Conservation (phyloP, 2,113 vertebrate species). For the Etia nguti region DNA sequence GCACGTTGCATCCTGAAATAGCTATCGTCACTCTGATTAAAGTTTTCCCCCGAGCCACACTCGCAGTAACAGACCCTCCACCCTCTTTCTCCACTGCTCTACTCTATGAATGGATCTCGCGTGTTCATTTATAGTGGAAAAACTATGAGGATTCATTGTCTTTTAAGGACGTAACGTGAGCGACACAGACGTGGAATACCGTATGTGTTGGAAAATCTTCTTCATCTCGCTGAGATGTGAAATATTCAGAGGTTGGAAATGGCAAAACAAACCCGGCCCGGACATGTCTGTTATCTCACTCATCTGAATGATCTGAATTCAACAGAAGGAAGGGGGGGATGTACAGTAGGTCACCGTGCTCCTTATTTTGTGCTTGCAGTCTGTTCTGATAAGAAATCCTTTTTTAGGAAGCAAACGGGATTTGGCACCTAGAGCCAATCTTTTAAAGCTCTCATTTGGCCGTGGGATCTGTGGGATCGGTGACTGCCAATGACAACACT, state of each 20-base stretch:
- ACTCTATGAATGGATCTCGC: neutral
- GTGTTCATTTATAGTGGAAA: neutral
- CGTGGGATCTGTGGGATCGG: constrained; percentile 28
- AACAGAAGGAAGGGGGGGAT: neutral
- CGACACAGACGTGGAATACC: neutral
- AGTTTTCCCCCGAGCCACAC: neutral
- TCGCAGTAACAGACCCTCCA: neutral
- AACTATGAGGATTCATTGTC: neutral
- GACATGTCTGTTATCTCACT: neutral
- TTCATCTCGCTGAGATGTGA: neutral
- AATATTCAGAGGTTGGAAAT: neutral
- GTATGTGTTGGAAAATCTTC: neutral
- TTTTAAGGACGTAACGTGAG: neutral
- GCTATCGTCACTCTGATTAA: neutral
- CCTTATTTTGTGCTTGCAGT: constrained; percentile 52
- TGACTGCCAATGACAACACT: constrained; percentile 60
- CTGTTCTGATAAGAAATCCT: constrained; percentile 47
- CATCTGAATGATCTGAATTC: neutral
- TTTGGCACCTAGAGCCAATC: constrained; percentile 51
- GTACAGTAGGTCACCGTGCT: constrained; percentile 30
- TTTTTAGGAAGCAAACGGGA: constrained; percentile 41
- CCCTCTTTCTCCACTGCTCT: neutral
- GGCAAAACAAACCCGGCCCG: neutral
- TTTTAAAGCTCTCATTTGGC: constrained; percentile 47
- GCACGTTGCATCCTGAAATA: neutral